Evolutionary conservation across 2,113 vertebrate species (phyloP), one percentile per base, ranked within the genome.

Genomic region (Chitala chitala): DNA sequence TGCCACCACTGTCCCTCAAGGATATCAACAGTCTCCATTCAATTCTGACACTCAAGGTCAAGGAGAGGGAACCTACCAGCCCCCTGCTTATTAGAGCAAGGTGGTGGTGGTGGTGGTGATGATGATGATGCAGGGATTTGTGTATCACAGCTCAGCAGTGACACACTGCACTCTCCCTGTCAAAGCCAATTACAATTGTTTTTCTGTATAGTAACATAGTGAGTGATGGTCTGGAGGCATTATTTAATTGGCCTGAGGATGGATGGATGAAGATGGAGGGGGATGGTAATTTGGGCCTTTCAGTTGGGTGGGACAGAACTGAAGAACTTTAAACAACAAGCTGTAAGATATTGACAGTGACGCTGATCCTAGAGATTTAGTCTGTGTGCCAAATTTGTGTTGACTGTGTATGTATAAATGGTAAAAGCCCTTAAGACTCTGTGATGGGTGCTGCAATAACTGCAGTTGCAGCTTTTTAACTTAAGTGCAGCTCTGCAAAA

Each of bases 11-110:
- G 72, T 86, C 3, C 65, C 78, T 0, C 89, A 87, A 0, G 81
- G 88, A 33, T 93, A 91, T 81, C 93, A 93, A 77, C 92, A 93
- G 82, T 90, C 92, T 0, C 89, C 94, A 40, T 93, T 93, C 82
- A 86, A 82, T 46, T 78, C 90, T 0, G 86, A 76, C 0, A 65
- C 78, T 0, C 90, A 90, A 63, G 66, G 79, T 5, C 75, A 87
- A 0, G 83, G 76, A 10, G 86, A 87, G 9, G 82, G 82, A 17
- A 87, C 90, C 9, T 96, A 96, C 76, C 91, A 92, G 86, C 94
- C 94, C 0, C 72, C 72, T 5, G 84, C 74, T 71, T 96, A 95
- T 85, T 96, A 87, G 94, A 79, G 71, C 31, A 46, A 10, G 38
- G 38, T 5, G 12, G 10, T 17, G 1, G 26, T 54, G 55, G 10